Evolutionary conservation across 2,797 vertebrate species (phyloP).

Genomic region (Lateolabrax maculatus): DNA sequence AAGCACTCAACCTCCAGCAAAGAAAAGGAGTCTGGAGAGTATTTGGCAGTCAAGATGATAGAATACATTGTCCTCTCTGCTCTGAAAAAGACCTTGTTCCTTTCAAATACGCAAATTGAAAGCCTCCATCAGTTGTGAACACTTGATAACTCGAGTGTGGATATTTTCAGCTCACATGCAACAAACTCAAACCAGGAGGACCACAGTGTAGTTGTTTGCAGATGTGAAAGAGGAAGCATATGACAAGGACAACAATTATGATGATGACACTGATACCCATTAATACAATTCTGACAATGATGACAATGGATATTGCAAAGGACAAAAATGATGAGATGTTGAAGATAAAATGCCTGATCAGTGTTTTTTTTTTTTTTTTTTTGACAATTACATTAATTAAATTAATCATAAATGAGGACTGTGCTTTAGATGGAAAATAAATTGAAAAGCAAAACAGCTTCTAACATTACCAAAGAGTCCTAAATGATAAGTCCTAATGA

Average conservation of each 20-base stretch:
- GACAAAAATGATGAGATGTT: neutral
- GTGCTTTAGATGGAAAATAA: neutral
- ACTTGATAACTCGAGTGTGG: constrained; percentile 41
- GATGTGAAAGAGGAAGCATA: neutral
- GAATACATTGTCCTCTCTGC: constrained; percentile 62
- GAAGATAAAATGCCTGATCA: neutral
- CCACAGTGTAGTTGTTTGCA: neutral
- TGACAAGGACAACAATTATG: neutral
- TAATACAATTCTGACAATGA: neutral
- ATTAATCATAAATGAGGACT: neutral
- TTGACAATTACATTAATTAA: neutral
- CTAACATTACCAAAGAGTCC: no score
- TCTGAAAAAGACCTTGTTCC: constrained; percentile 41
- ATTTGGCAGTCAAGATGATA: constrained; percentile 33
- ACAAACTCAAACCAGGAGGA: constrained; percentile 24
- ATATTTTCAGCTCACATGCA: constrained; percentile 41
- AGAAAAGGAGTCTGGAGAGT: constrained; percentile 51
- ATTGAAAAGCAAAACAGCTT: neutral
- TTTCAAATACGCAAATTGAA: constrained; percentile 49
- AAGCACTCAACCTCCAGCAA: constrained; percentile 41
- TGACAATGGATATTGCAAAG: neutral
- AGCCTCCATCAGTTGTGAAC: constrained; percentile 50
- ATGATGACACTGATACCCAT: neutral
- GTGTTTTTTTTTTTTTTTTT: no score
- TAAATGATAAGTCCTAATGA: neutral